phyloP scores from a whole-genome alignment of 1,140 invertebrate genomes.

The Calosoma granatense region DNA sequence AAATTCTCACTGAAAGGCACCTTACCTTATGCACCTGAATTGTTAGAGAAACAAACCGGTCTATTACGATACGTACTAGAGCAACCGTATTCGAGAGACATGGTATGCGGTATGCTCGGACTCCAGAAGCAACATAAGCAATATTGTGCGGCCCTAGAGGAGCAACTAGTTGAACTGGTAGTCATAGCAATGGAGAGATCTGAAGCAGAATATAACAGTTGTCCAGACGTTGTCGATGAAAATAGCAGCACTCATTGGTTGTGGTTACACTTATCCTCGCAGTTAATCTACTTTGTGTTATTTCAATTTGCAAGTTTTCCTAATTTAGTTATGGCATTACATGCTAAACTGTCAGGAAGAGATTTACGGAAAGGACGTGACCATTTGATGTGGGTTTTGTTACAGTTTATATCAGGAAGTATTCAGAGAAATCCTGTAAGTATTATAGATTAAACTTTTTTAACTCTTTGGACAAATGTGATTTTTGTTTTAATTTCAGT shows the following conservation, averaged over 20 bases:
- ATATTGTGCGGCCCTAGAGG: constrained; percentile 80
- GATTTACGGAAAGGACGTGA: constrained; percentile 76
- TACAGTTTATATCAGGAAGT: constrained; percentile 94
- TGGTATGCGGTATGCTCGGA: constrained; percentile 90
- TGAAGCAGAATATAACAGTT: constrained; percentile 47
- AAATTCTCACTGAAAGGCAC: constrained; percentile 86
- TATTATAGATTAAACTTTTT: not conserved
- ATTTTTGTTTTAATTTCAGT: too few relatives aligned
- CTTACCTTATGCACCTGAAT: constrained; percentile 80
- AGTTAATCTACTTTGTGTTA: constrained; percentile 91
- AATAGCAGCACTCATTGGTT: constrained; percentile 68
- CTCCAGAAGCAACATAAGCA: constrained; percentile 88
- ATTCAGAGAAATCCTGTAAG: constrained; percentile 86
- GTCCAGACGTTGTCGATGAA: constrained; percentile 47
- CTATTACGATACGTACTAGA: constrained; percentile 84
- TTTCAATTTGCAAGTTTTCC: constrained; percentile 91
- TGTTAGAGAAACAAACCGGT: constrained; percentile 81
- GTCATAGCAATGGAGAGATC: constrained; percentile 86
- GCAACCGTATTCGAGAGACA: constrained; percentile 92
- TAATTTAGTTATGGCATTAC: constrained; percentile 79
- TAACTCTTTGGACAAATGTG: too few relatives aligned
- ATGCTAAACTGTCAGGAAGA: constrained; percentile 43
- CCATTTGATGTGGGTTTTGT: constrained; percentile 94
- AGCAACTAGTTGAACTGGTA: constrained; percentile 85
- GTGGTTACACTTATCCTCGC: constrained; percentile 89